Base-by-base conservation (phyloP, 2,797 vertebrate species). In the Sciurus carolinensis region DNA sequence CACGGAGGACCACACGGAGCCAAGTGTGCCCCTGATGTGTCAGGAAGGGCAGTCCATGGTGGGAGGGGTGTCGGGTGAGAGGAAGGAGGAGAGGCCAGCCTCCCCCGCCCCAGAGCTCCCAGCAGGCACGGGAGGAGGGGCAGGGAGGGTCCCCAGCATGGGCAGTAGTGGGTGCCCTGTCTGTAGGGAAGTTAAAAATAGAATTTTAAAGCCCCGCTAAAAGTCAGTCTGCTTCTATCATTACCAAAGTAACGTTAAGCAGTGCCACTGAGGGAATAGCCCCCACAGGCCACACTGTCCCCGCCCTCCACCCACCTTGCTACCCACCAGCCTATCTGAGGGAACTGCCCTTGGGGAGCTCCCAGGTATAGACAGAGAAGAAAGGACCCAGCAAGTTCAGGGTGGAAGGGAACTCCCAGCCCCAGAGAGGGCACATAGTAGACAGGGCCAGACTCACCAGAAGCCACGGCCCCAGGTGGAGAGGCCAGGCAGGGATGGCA, bases 401-500 rank as follows among this genome's bases (percentile, higher is more conserved):
- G 9, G 30, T 54, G 50, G n/a, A 88, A 26, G 42, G 24, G 0
- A 20, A 54, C 69, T 81, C 30, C 6, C 0, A 33, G 15, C 30
- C 22, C 50, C 64, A 72, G 7, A 86, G 71, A 90, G 0, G 1
- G 67, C 5, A 9, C 62, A 20, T 20, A 54, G 75, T 1, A 15
- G 44, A 30, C 54, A 3, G 13, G 64, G 28, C 44, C 24, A 7
- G 14, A 33, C 15, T 57, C 26, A 13, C 28, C 80, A 71, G 62
- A 59, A 36, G 36, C 59, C 54, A 3, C 3, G 10, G 15, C 5
- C 26, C 80, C 33, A n/a, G 64, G 44, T 80, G 17, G 15, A 81
- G 72, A 57, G 52, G 89, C 39, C 26, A 52, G 54, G 15, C 47
- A 17, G 33, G 59, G 36, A 1, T 26, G 47, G 28, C 47, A 59